A percentile compares a stretch with the other conserved stretches of the same genome.
Conservation (phyloP, 2,888 invertebrate species). For the Polydrusus cervinus region DNA sequence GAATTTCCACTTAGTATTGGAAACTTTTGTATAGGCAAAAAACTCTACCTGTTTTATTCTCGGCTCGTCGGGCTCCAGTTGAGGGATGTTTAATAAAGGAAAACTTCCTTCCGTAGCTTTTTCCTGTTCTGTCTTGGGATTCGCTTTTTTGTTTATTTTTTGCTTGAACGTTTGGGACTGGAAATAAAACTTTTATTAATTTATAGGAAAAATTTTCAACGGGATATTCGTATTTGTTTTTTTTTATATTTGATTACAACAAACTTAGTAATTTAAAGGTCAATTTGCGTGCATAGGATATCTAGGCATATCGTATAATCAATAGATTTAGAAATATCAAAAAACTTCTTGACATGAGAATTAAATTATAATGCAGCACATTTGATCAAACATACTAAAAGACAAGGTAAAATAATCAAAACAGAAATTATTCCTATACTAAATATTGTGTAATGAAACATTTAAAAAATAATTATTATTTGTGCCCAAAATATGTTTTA, state of each 20-base stretch:
- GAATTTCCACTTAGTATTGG: slow-evolving; percentile 46
- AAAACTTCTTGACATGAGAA: too few relatives aligned
- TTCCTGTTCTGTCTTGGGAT: slow-evolving; percentile 40
- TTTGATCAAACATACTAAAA: too few relatives aligned
- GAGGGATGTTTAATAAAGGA: slow-evolving; percentile 55
- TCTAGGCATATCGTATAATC: too few relatives aligned
- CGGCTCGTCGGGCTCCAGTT: slow-evolving; percentile 52
- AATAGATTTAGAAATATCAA: too few relatives aligned
- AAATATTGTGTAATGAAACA: too few relatives aligned
- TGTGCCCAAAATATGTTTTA: too few relatives aligned
- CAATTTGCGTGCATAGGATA: too few relatives aligned
- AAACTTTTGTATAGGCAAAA: slow-evolving; percentile 35
- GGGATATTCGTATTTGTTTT: background rate
- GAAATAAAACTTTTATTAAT: slow-evolving; percentile 40
- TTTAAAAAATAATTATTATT: too few relatives aligned
- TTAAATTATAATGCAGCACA: too few relatives aligned
- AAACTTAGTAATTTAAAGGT: background rate
- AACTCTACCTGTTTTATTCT: slow-evolving; percentile 53
- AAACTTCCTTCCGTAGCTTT: slow-evolving; percentile 51
- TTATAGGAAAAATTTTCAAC: slow-evolving; percentile 40
- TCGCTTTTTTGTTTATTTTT: slow-evolving; percentile 41
- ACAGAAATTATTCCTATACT: too few relatives aligned
- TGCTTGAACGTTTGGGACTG: slow-evolving; percentile 47
- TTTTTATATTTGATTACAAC: background rate
- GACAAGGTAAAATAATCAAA: too few relatives aligned